Conservation (phyloP, 2,888 invertebrate species). For the Stegana nigrithorax region DNA sequence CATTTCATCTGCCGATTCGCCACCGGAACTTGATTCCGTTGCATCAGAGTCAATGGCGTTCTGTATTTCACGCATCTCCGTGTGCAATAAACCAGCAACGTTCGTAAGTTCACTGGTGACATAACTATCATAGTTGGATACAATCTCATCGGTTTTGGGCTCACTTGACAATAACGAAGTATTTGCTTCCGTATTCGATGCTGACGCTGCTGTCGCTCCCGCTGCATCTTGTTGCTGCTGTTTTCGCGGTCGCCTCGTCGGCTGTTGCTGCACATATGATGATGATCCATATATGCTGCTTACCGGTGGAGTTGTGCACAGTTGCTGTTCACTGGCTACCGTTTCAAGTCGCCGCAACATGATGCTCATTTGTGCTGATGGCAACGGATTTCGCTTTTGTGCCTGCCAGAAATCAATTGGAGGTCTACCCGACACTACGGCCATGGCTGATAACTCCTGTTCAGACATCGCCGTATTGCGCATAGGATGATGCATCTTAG, state of each 20-base stretch:
- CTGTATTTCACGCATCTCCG: slow-evolving; percentile 81
- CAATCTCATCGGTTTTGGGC: slow-evolving; percentile 46
- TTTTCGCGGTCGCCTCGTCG: slow-evolving; percentile 42
- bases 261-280: slow-evolving; percentile 19
- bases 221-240: slow-evolving; percentile 27
- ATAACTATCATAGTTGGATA: slow-evolving; percentile 68
- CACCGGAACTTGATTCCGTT: slow-evolving; percentile 93
- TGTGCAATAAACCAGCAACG: slow-evolving; percentile 79
- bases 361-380: slow-evolving; percentile 71
- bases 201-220: slow-evolving; percentile 14
- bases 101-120: slow-evolving; percentile 74
- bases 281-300: neutral
- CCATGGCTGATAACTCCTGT: slow-evolving; percentile 40
- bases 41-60: slow-evolving; percentile 89
- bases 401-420: slow-evolving; percentile 57
- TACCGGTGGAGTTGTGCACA: slow-evolving; percentile 19
- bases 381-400: slow-evolving; percentile 68
- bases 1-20: slow-evolving; percentile 93
- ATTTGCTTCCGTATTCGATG: too few species aligned
- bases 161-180: too few species aligned
- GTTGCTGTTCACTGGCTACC: slow-evolving; percentile 61
- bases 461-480: slow-evolving; percentile 36
- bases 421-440: slow-evolving; percentile 55
- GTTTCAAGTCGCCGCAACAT: slow-evolving; percentile 67
- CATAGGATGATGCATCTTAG: slow-evolving; percentile 36